Conservation (phyloP, 2,113 vertebrate species). For the Dicrurus megarhynchus region DNA sequence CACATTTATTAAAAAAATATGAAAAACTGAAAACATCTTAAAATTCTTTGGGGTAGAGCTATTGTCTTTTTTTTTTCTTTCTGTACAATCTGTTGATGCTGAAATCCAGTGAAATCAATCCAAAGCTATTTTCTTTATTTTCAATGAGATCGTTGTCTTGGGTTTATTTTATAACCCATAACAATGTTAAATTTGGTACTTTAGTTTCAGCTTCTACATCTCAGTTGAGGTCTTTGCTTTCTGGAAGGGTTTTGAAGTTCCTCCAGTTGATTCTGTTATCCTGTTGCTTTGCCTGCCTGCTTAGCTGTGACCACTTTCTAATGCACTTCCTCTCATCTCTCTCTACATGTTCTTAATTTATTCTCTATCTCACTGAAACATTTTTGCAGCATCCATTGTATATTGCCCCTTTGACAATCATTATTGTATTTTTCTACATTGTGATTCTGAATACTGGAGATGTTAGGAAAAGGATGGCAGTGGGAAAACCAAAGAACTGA, state of each 20-base stretch:
- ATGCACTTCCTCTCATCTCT: background rate
- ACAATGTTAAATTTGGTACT: background rate
- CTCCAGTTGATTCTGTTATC: background rate
- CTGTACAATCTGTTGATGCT: background rate
- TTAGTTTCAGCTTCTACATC: background rate
- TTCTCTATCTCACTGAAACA: background rate
- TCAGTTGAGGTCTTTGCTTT: background rate
- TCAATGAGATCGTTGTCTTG: background rate
- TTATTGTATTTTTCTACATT: background rate
- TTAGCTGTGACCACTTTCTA: background rate
- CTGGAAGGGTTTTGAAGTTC: background rate
- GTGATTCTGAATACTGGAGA: background rate
- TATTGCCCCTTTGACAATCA: background rate
- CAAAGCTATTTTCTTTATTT: background rate
- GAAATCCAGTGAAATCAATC: background rate
- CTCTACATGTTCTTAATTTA: background rate
- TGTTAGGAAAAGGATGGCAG: background rate
- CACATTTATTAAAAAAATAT: conserved; percentile 77
- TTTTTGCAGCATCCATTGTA: background rate
- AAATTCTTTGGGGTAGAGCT: background rate
- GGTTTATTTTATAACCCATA: background rate
- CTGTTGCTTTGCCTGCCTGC: background rate
- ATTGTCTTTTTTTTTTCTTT: background rate
- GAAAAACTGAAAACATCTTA: background rate
- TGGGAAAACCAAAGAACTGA: background rate